These are phyloP conservation scores for Carduelis carduelis DNA, from an alignment of 2,797 vertebrate species.

Conservation along the genomic window DNA sequence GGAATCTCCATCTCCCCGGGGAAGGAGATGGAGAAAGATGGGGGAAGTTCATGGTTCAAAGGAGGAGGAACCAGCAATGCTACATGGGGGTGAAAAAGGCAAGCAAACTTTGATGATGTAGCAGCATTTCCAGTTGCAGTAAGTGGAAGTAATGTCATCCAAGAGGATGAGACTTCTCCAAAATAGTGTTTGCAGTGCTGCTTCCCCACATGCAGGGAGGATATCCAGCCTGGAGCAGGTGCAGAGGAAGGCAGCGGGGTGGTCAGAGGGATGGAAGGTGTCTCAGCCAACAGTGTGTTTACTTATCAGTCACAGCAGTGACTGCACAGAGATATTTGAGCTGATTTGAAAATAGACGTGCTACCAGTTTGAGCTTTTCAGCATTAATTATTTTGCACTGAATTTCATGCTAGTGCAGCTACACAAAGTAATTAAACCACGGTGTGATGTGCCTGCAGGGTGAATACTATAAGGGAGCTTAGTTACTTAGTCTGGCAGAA, in stretches of 20 bases:
- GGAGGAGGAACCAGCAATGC: not conserved
- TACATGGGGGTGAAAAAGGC: not conserved
- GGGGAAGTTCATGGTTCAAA: not conserved
- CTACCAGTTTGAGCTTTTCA: not conserved
- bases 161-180: not conserved
- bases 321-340: not conserved
- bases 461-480: conserved; percentile 27
- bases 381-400: conserved; percentile 38
- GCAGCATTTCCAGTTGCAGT: not conserved
- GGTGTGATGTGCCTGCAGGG: conserved; percentile 30
- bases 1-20: not conserved
- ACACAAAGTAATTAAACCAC: conserved; percentile 24
- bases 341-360: not conserved
- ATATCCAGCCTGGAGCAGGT: not conserved
- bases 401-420: conserved; percentile 36
- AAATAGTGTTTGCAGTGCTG: not conserved
- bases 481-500: conserved; percentile 50
- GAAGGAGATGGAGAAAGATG: not conserved
- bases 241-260: not conserved
- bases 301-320: not conserved
- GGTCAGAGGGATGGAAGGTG: not conserved
- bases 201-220: not conserved
- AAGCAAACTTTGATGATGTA: not conserved
- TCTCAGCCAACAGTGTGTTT: not conserved
- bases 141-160: not conserved